These are phyloP conservation scores for Operophtera brumata DNA, from an alignment of 2,888 invertebrate genomes.

Conservation along the genomic window DNA sequence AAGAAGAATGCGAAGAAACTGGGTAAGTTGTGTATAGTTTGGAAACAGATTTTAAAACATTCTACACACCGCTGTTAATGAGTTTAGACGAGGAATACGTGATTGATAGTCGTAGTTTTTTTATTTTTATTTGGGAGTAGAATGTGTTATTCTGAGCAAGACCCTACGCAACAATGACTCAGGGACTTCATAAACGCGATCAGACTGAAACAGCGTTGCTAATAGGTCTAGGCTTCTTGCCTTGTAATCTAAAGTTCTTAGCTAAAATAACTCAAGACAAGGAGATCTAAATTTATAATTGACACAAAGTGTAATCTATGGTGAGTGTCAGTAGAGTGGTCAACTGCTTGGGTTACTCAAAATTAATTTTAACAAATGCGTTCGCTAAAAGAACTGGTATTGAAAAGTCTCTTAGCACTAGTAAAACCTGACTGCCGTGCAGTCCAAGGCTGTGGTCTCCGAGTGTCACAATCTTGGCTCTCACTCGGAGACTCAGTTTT, in stretches of 20 bases:
- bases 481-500: slow-evolving; percentile 46
- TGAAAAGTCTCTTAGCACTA: slow-evolving; percentile 15
- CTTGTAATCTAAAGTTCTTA: background rate
- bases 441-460: slow-evolving; percentile 47
- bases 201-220: background rate
- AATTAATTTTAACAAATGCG: background rate
- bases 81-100: background rate
- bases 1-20: too few species aligned
- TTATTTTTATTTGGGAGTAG: background rate
- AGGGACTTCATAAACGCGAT: background rate
- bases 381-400: slow-evolving; percentile 6
- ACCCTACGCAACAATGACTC: too few species aligned
- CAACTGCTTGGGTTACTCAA: background rate
- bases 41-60: too few species aligned
- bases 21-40: too few species aligned
- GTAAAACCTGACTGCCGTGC: slow-evolving; percentile 23
- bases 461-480: slow-evolving; percentile 53
- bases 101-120: background rate
- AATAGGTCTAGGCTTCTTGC: background rate
- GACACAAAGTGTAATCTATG: background rate
- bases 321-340: too few species aligned
- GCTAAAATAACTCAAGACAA: background rate
- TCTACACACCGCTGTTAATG: too few species aligned
- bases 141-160: background rate
- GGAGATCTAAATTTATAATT: background rate